Evolutionary conservation across 2,113 vertebrate species (phyloP).

Genomic region (Archilochus colubris): DNA sequence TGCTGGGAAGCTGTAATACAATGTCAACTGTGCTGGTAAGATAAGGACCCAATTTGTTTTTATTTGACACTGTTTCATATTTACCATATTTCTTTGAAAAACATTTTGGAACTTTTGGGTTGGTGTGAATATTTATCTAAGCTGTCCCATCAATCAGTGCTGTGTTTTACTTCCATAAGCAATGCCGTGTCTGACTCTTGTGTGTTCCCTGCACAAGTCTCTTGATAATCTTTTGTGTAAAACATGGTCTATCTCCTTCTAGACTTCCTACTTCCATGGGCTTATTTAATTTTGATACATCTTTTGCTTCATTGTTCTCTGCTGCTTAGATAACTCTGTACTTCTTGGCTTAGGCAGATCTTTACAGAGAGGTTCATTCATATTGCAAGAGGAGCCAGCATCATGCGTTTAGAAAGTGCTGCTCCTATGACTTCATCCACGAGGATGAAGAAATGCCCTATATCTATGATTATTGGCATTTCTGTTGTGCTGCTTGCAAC

Average conservation of each 20-base stretch:
- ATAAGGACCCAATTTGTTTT: constrained; percentile 53
- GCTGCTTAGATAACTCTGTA: background rate
- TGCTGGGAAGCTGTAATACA: constrained; percentile 40
- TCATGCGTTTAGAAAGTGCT: background rate
- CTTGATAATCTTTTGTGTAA: background rate
- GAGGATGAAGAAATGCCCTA: background rate
- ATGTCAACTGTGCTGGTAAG: background rate
- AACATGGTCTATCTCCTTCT: background rate
- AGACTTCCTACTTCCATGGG: background rate
- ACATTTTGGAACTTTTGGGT: background rate
- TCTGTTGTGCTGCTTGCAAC: background rate
- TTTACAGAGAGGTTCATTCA: background rate
- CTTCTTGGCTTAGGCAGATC: background rate
- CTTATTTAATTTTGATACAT: background rate
- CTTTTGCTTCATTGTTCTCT: background rate
- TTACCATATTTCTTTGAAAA: constrained; percentile 31
- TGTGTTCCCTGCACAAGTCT: background rate
- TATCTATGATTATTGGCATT: background rate
- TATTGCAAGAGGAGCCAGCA: background rate
- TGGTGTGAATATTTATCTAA: constrained; percentile 17
- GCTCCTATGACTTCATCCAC: background rate
- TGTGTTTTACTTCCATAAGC: background rate
- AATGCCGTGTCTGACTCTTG: background rate
- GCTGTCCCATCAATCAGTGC: background rate
- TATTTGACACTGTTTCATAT: constrained; percentile 31